These are phyloP conservation scores for Aphidius colemani DNA, from an alignment of 2,888 invertebrate species.

Conservation along the genomic window DNA sequence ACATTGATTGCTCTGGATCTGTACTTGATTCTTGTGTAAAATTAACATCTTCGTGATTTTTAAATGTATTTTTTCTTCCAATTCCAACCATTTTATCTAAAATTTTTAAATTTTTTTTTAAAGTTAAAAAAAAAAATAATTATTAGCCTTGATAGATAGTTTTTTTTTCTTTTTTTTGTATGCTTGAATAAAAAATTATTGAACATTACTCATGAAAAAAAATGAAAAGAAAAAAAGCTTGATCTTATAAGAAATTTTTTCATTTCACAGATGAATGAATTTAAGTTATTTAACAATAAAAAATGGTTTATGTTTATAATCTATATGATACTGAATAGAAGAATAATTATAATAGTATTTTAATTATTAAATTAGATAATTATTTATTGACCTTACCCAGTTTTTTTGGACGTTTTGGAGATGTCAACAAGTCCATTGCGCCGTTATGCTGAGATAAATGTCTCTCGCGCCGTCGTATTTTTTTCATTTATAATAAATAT, in stretches of 20 bases:
- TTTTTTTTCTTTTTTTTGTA: no score
- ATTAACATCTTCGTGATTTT: background rate
- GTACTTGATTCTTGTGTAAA: slow-evolving; percentile 43
- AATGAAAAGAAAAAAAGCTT: no score
- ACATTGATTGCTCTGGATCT: slow-evolving; percentile 55
- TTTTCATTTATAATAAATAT: slow-evolving; percentile 41
- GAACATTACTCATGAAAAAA: no score
- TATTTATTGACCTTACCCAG: slow-evolving; percentile 52
- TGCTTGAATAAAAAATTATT: no score
- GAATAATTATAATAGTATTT: background rate
- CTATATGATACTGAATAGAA: no score
- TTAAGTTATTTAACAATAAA: background rate
- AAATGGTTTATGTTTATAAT: background rate
- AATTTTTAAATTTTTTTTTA: background rate
- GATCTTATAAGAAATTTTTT: no score
- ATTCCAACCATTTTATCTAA: slow-evolving; percentile 11
- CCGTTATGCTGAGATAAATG: slow-evolving; percentile 44
- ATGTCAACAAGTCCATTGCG: slow-evolving; percentile 56
- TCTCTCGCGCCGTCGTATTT: slow-evolving; percentile 49
- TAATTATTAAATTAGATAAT: background rate
- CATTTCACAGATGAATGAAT: no score
- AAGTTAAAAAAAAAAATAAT: background rate
- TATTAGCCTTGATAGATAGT: no score
- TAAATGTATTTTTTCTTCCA: background rate
- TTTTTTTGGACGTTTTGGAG: slow-evolving; percentile 55